Evolutionary conservation across 92 coral and sea anemone genomes (phyloP).

Genomic region (Virgularia gustaviana): DNA sequence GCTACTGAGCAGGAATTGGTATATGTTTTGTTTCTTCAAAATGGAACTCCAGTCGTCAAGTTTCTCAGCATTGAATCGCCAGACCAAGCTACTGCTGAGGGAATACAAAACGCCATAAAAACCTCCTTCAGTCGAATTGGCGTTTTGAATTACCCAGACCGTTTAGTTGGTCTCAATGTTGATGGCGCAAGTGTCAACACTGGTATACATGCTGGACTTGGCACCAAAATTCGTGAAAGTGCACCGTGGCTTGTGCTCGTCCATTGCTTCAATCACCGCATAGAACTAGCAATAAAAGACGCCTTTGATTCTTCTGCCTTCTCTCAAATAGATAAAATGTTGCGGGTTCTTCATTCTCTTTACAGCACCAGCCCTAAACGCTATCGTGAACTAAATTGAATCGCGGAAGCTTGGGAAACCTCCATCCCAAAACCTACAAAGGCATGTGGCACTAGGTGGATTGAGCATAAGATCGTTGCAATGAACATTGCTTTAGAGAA

Average conservation of each 20-base stretch:
- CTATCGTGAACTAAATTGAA: not conserved
- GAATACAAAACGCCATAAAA: not conserved
- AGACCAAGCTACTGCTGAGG: not conserved
- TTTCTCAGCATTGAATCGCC: constrained; percentile 7
- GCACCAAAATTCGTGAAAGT: constrained; percentile 2
- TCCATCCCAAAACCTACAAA: not conserved
- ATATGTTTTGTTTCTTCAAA: not conserved
- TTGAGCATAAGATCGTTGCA: constrained; percentile 8
- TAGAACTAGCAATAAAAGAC: constrained; percentile 6
- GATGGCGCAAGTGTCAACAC: constrained; percentile 16
- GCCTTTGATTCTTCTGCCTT: not conserved
- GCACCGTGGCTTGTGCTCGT: constrained; percentile 10
- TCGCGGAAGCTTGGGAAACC: not conserved
- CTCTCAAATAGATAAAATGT: not conserved
- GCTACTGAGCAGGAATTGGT: constrained; percentile 1
- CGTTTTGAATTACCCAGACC: not conserved
- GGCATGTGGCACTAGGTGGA: constrained; percentile 11
- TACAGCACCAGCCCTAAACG: not conserved
- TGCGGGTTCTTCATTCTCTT: not conserved
- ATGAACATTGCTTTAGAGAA: not conserved
- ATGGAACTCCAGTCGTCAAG: constrained; percentile 1
- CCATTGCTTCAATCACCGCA: constrained; percentile 11
- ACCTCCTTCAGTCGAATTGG: not conserved
- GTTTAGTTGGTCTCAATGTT: constrained; percentile 18
- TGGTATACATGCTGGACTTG: constrained; percentile 15